A percentile compares a stretch with the other conserved stretches of the same genome.
Evolutionary conservation across 2,797 vertebrate species (phyloP).

Genomic region (Alfaro cultratus): DNA sequence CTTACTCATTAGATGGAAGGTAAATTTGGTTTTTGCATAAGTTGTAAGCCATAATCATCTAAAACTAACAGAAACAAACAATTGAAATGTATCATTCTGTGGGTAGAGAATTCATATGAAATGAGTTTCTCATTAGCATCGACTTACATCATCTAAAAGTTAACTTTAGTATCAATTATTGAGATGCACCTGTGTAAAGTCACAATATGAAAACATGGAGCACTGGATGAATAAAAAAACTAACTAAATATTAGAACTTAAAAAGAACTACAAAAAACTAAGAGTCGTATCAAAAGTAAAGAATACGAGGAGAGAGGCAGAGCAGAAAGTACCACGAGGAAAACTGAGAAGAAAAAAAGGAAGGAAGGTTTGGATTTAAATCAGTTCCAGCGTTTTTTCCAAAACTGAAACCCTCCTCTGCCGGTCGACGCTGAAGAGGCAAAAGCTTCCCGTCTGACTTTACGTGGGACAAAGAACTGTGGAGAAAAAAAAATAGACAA

Average conservation of each 20-base stretch:
- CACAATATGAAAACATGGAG: conserved; percentile 29
- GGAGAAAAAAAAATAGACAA: conserved; percentile 57
- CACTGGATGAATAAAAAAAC: conserved; percentile 36
- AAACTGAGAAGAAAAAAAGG: conserved; percentile 40
- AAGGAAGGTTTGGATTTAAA: conserved; percentile 47
- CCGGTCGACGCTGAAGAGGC: conserved; percentile 45
- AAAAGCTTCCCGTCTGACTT: conserved; percentile 26
- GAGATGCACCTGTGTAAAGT: conserved; percentile 34
- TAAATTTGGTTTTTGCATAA: neutral
- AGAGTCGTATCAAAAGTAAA: conserved; percentile 47
- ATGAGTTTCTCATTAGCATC: neutral
- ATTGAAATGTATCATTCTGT: neutral
- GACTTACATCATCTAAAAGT: neutral
- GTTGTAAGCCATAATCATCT: neutral
- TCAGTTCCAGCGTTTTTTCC: conserved; percentile 22
- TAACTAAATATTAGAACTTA: conserved; percentile 32
- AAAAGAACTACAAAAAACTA: conserved; percentile 28
- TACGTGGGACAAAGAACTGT: conserved; percentile 97
- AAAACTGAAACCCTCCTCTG: conserved; percentile 41
- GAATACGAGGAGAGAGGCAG: conserved; percentile 35
- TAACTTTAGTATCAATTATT: neutral
- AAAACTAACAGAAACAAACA: neutral
- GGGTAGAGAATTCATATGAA: neutral
- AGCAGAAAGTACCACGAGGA: conserved; percentile 51
- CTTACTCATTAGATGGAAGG: neutral